phyloP scores from a whole-genome alignment of 2,888 invertebrate genomes.

The Euplagia quadripunctaria region DNA sequence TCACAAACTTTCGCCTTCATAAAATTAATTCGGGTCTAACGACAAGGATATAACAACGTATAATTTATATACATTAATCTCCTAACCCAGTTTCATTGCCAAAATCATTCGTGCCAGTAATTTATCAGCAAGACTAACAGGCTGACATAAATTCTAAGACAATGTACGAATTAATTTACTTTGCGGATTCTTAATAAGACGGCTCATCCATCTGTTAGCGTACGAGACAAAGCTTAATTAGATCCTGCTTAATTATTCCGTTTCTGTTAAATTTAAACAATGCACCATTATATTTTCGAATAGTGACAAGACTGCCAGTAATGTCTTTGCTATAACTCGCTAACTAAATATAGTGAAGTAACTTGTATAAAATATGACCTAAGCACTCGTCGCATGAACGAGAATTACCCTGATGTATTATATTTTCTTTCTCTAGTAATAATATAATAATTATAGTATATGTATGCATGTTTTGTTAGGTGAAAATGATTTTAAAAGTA shows the following conservation, averaged over 20 bases:
- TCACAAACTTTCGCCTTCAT: too few species aligned
- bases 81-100: constrained; percentile 13
- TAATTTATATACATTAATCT: background rate
- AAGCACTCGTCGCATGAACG: too few species aligned
- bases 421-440: too few species aligned
- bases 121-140: constrained; percentile 18
- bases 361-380: background rate
- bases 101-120: constrained; percentile 18
- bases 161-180: constrained; percentile 32
- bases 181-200: constrained; percentile 35
- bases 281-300: constrained; percentile 19
- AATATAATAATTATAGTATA: too few species aligned
- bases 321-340: background rate
- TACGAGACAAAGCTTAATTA: constrained; percentile 46
- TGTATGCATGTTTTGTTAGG: too few species aligned
- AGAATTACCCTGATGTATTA: too few species aligned
- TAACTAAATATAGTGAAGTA: background rate
- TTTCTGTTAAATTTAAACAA: constrained; percentile 25
- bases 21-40: too few species aligned
- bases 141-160: constrained; percentile 22
- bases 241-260: constrained; percentile 40
- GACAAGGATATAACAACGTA: background rate
- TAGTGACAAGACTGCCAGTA: background rate
- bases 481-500: too few species aligned
- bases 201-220: constrained; percentile 44